Percentiles rank a stretch among this genome's conserved stretches.
Conservation (phyloP, 2,888 invertebrate species). For the Patella ulyssiponensis region DNA sequence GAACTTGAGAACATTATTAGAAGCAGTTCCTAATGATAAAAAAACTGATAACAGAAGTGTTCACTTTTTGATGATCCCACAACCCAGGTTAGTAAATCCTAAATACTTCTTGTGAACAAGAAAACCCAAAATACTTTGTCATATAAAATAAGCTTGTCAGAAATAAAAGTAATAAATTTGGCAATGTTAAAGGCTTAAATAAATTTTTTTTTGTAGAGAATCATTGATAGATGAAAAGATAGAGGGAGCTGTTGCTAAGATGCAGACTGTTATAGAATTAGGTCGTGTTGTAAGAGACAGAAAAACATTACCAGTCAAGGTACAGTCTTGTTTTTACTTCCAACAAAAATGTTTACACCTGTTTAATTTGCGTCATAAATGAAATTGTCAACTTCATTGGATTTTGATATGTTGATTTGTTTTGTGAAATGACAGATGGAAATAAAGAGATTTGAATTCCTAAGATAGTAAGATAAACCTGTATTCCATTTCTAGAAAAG, state of each 20-base stretch:
- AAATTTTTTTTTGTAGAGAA: conserved; percentile 51
- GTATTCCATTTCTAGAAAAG: too few relatives aligned
- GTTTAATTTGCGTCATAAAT: too few relatives aligned
- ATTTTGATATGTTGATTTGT: too few relatives aligned
- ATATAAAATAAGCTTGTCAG: too few relatives aligned
- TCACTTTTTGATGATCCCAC: conserved; percentile 92
- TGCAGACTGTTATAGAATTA: conserved; percentile 96
- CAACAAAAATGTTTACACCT: too few relatives aligned
- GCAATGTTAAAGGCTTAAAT: too few relatives aligned
- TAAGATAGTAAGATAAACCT: too few relatives aligned
- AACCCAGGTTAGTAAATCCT: conserved; percentile 73
- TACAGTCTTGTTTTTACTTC: conserved; percentile 45
- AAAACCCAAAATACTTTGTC: too few relatives aligned
- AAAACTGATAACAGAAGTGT: conserved; percentile 78
- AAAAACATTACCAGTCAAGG: conserved; percentile 92
- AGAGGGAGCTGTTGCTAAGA: conserved; percentile 89
- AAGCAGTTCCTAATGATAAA: conserved; percentile 53
- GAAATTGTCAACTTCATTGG: too few relatives aligned
- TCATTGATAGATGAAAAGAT: conserved; percentile 86
- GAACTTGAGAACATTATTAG: conserved; percentile 80
- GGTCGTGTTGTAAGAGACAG: conserved; percentile 93
- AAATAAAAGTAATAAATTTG: neutral
- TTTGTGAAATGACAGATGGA: too few relatives aligned
- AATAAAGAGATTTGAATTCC: too few relatives aligned
- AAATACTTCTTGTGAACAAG: too few relatives aligned